Conservation (phyloP, 92 coral and sea anemone species). For the Phenganax marumi region DNA sequence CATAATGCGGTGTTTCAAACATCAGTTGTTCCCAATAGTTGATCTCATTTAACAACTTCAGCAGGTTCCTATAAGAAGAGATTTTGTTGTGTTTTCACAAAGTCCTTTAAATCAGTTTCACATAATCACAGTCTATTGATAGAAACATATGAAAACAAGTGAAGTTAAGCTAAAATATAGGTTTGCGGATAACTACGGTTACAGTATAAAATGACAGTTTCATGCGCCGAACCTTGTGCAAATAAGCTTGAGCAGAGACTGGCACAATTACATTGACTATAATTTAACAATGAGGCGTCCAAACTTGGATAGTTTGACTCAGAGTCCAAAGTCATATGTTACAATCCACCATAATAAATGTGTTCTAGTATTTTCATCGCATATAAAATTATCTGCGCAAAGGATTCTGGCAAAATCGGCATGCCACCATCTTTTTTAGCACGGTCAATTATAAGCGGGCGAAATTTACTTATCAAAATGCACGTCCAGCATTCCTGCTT, state of each 20-base stretch:
- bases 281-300: no score
- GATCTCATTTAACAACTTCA: constrained; percentile 88
- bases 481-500: constrained; percentile 94
- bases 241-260: no score
- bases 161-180: background rate
- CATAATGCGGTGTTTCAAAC: constrained; percentile 99
- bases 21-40: constrained; percentile 98
- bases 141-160: background rate
- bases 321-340: background rate
- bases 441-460: background rate
- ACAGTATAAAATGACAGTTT: background rate
- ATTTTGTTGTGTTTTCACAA: constrained; percentile 3
- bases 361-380: background rate
- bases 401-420: background rate
- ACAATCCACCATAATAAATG: background rate
- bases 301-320: background rate
- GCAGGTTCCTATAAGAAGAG: constrained; percentile 61
- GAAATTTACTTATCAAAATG: constrained; percentile 84
- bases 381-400: no score
- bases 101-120: background rate
- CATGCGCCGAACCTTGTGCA: constrained; percentile 13
- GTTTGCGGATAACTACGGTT: background rate
- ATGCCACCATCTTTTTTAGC: no score
- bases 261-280: constrained; percentile 2
- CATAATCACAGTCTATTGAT: background rate